These are phyloP conservation scores for Catharus ustulatus DNA, from an alignment of 2,797 vertebrate species.

Conservation along the genomic window DNA sequence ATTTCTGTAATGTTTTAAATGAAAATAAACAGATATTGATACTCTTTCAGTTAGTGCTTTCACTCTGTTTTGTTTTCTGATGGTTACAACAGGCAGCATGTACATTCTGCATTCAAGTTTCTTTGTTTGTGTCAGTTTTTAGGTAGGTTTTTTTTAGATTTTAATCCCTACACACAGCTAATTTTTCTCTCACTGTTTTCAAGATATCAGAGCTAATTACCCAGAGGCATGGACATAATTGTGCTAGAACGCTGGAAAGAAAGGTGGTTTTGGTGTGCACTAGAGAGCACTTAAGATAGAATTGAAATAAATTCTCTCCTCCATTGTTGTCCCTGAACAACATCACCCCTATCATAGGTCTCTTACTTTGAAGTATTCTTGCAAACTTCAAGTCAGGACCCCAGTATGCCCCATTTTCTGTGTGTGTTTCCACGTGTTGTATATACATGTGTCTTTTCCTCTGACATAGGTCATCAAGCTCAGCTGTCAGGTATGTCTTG, in stretches of 20 bases:
- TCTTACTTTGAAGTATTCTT: not conserved
- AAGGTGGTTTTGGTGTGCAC: not conserved
- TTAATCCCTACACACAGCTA: not conserved
- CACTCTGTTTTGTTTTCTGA: not conserved
- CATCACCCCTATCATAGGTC: not conserved
- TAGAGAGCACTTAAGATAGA: not conserved
- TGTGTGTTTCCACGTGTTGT: not conserved
- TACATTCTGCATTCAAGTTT: not conserved
- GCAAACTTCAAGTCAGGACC: not conserved
- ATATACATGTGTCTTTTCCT: not conserved
- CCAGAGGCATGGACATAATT: not conserved
- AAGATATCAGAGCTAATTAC: slow-evolving; percentile 1
- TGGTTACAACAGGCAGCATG: not conserved
- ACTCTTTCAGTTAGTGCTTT: not conserved
- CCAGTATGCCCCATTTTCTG: not conserved
- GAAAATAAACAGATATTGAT: not conserved
- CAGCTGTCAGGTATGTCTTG: slow-evolving; percentile 1
- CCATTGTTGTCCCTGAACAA: not conserved
- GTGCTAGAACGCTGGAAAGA: not conserved
- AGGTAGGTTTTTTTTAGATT: not conserved
- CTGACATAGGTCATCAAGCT: not conserved
- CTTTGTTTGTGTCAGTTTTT: not conserved
- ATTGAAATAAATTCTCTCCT: not conserved
- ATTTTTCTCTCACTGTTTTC: slow-evolving; percentile 19
- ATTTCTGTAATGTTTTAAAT: not conserved